phyloP scores from a whole-genome alignment of 1,140 invertebrate species.

The Macrostomum lignano region DNA sequence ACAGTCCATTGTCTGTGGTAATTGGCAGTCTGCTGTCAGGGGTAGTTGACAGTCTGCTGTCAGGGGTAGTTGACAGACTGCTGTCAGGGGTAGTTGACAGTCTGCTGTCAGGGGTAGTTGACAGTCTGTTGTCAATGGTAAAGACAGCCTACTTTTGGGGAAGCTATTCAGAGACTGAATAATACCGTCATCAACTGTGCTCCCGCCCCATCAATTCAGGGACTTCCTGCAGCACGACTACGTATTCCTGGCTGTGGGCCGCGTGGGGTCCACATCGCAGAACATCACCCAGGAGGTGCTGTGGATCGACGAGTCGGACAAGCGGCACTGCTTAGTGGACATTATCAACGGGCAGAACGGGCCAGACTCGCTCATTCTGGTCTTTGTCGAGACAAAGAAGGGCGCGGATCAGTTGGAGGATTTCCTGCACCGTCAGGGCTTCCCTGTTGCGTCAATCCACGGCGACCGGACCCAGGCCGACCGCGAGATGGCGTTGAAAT shows the following conservation, averaged over 20 bases:
- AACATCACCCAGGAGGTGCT: constrained; percentile 95
- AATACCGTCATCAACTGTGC: too few relatives aligned
- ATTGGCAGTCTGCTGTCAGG: too few relatives aligned
- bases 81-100: too few relatives aligned
- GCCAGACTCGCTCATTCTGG: constrained; percentile 43
- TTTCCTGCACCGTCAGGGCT: constrained; percentile 52
- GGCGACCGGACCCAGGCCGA: constrained; percentile 79
- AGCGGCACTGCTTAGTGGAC: constrained; percentile 74
- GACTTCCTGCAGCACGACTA: constrained; percentile 89
- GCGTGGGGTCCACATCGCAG: constrained; percentile 91
- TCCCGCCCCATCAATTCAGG: too few relatives aligned
- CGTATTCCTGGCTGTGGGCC: constrained; percentile 88
- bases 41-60: too few relatives aligned
- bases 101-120: too few relatives aligned
- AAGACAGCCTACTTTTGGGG: constrained; percentile 30
- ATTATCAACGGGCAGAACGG: constrained; percentile 39
- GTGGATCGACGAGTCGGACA: constrained; percentile 89
- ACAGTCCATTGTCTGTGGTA: too few relatives aligned
- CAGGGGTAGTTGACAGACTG: too few relatives aligned
- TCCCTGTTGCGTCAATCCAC: constrained; percentile 90
- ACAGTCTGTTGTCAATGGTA: too few relatives aligned
- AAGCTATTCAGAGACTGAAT: constrained; percentile 77
- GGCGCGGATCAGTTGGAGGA: constrained; percentile 79
- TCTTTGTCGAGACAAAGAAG: constrained; percentile 96
- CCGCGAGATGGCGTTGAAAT: constrained; percentile 63